Base-by-base conservation (phyloP, 2,888 invertebrate genomes). In the Temnothorax ravouxi region DNA sequence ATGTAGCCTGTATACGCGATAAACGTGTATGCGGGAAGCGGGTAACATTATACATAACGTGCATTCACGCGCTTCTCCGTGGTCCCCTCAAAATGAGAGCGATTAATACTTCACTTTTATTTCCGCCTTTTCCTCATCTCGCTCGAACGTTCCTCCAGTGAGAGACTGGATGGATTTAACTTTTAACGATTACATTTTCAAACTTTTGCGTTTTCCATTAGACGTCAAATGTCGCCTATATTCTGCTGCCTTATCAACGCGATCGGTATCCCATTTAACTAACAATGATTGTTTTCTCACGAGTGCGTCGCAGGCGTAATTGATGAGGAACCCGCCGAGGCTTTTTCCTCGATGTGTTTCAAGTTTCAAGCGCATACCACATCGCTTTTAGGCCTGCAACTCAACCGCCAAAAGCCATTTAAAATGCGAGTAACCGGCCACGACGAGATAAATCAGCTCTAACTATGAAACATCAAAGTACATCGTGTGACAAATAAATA, bases 91-190 rank as follows among this genome's bases (percentile, higher is more conserved):
- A 44, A 29, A 44, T 41, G 64, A 54, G 52, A n/a, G 25, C 52
- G 41, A 38, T 76, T 76, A 76, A 76, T n/a, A 52, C 18, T 64
- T 47, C 5, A 13, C 13, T 11, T 21, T 61, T 54, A 21, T 59
- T 59, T 79, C 54, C 9, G 44, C 25, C 44, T 3, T 11, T 21
- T 1, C 29, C 29, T 50, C 50, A 6, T 38, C 34, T 25, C 38
- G 8, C 29, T 29, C 50, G 69, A 25, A 18, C 34, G 29, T 29
- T 34, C 13, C n/a, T 15, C 5, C 52, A 13, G 3, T n/a, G n/a
- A 29, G 13, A 29, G 34, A 34, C 34, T 5, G 34, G n/a, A 21
- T 21, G 25, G 54, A 54, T 61, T 59, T 13, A 59, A 74, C 44
- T 56, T 59, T 44, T 59, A 74, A 74, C 44, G 56, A 74, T 18